phyloP scores from a whole-genome alignment of 2,797 vertebrate genomes.

The Saxicola maurus region DNA sequence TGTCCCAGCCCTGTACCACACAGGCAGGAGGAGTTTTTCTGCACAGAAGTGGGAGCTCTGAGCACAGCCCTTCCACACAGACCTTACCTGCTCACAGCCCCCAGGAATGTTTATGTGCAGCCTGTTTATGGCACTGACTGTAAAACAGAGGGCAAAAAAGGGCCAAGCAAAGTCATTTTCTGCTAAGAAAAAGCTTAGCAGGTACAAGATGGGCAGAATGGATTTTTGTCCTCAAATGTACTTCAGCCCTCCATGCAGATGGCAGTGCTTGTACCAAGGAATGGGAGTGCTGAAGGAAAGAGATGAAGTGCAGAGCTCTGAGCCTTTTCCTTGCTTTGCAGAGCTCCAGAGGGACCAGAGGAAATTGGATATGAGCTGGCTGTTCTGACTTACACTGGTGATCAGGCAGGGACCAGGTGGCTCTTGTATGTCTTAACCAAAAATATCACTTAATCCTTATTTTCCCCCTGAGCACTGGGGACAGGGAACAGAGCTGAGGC shows the following conservation, averaged over 20 bases:
- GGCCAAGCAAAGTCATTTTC: neutral
- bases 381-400: neutral
- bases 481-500: neutral
- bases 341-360: neutral
- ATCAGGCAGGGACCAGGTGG: constrained; percentile 31
- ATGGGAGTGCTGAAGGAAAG: neutral
- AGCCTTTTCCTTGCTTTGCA: neutral
- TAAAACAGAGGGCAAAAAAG: neutral
- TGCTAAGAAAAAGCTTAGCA: neutral
- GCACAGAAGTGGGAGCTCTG: neutral
- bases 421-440: constrained; percentile 10
- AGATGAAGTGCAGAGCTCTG: neutral
- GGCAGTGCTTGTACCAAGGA: neutral
- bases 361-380: neutral
- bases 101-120: neutral
- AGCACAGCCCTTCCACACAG: neutral
- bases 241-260: neutral
- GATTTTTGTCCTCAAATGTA: neutral
- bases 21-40: neutral
- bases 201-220: neutral
- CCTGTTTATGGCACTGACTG: neutral
- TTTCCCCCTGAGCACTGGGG: neutral
- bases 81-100: neutral
- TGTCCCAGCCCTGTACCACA: neutral
- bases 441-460: constrained; percentile 38